phyloP scores from a whole-genome alignment of 2,113 vertebrate species.

The Catharus minimus region DNA sequence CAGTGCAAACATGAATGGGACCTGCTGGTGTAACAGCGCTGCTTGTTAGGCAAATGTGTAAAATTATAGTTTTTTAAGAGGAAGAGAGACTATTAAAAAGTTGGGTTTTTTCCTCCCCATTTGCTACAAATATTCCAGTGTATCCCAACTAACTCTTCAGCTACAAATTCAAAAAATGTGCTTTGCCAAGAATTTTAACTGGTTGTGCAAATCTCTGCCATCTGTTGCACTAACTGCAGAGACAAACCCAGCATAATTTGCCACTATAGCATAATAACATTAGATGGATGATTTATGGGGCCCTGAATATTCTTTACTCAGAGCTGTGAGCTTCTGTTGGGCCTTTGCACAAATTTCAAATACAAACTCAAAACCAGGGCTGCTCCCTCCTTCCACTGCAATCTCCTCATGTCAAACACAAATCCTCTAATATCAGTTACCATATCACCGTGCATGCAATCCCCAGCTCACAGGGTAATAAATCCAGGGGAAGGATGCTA shows the following conservation, averaged over 20 bases:
- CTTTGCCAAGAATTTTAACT: constrained; percentile 58
- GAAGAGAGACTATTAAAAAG: not conserved
- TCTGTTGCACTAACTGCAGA: constrained; percentile 67
- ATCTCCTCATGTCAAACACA: not conserved
- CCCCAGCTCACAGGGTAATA: not conserved
- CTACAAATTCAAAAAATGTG: constrained; percentile 52
- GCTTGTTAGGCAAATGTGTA: not conserved
- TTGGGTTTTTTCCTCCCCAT: not conserved
- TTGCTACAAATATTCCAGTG: constrained; percentile 10
- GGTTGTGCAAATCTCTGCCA: constrained; percentile 68
- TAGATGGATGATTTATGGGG: constrained; percentile 55
- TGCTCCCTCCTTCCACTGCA: not conserved
- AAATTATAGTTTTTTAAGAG: not conserved
- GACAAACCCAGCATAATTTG: constrained; percentile 50
- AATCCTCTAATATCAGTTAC: not conserved
- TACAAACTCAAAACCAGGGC: not conserved
- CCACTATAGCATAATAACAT: constrained; percentile 54
- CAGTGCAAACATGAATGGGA: not conserved
- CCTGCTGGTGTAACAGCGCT: not conserved
- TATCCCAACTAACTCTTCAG: constrained; percentile 12
- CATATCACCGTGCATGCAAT: not conserved
- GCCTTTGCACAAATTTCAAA: not conserved
- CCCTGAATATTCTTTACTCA: constrained; percentile 29
- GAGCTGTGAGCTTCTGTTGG: not conserved
- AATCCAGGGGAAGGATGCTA: constrained; percentile 20